Percentiles rank a stretch among this genome's conserved stretches.
Conservation (phyloP, 23 tunicate genomes). For the Botrylloides violaceus region DNA sequence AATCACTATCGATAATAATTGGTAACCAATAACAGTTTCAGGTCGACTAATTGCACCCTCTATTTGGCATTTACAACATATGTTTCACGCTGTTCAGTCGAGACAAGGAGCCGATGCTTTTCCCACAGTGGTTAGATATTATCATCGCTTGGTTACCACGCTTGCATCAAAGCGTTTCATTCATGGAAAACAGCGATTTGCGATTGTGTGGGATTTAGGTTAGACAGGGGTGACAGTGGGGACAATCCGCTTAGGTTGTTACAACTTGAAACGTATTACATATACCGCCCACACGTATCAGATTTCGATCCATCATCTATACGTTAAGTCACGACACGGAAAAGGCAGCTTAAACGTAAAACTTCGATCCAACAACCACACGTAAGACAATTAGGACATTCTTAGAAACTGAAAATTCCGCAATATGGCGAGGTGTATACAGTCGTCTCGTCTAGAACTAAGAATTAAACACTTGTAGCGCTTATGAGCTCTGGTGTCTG, state of each 20-base stretch:
- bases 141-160: background rate
- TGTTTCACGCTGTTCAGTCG: slow-evolving; percentile 7
- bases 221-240: slow-evolving; percentile 29
- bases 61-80: slow-evolving; percentile 15
- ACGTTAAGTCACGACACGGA: too few relatives aligned
- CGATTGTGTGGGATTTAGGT: slow-evolving; percentile 12
- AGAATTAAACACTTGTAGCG: too few relatives aligned
- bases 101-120: background rate
- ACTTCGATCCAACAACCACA: too few relatives aligned
- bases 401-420: too few relatives aligned
- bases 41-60: slow-evolving; percentile 19
- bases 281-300: background rate
- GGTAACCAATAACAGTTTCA: slow-evolving; percentile 24
- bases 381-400: too few relatives aligned
- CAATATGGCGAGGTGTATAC: too few relatives aligned
- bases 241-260: slow-evolving; percentile 33
- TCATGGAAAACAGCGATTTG: slow-evolving; percentile 1
- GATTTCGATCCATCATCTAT: too few relatives aligned
- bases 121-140: slow-evolving; percentile 14
- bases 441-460: too few relatives aligned
- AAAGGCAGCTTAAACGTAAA: too few relatives aligned
- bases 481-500: too few relatives aligned
- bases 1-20: slow-evolving; percentile 21
- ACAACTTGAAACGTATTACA: slow-evolving; percentile 1
- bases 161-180: slow-evolving; percentile 10